These are phyloP conservation scores for Drosophila planitibia DNA, from an alignment of 2,888 invertebrate genomes.

Conservation along the genomic window DNA sequence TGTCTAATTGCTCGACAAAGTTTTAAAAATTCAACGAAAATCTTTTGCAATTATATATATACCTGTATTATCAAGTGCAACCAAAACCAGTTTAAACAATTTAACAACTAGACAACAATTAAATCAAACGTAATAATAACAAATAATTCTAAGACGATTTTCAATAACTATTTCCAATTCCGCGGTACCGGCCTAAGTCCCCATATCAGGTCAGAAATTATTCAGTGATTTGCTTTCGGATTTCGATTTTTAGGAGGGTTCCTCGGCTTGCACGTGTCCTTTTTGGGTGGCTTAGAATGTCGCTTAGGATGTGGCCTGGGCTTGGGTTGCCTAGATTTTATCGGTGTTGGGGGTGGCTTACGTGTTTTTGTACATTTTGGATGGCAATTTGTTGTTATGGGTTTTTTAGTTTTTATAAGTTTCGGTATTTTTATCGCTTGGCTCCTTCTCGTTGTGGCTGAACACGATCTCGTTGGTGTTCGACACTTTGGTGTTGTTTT, in stretches of 20 bases:
- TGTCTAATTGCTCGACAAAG: not conserved
- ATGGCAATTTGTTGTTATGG: not conserved
- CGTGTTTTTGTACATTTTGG: not conserved
- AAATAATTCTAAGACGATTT: not conserved
- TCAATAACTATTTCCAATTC: not conserved
- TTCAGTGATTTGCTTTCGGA: not conserved
- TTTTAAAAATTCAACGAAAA: not conserved
- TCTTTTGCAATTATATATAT: conserved; percentile 1
- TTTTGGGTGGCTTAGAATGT: not conserved
- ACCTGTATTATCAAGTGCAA: not conserved
- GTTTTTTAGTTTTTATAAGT: not conserved
- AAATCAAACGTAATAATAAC: not conserved
- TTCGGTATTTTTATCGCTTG: not conserved
- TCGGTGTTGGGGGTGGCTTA: not conserved
- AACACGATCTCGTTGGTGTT: not conserved
- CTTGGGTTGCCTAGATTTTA: not conserved
- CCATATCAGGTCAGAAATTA: not conserved
- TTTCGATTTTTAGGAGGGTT: not conserved
- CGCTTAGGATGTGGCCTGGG: not conserved
- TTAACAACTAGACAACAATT: not conserved
- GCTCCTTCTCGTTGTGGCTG: not conserved
- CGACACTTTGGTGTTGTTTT: not conserved
- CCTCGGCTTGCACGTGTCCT: not conserved
- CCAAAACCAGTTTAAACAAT: not conserved
- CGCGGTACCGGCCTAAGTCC: not conserved